These are phyloP conservation scores for Drosophila albomicans DNA, from an alignment of 1,140 invertebrate genomes.

Conservation along the genomic window DNA sequence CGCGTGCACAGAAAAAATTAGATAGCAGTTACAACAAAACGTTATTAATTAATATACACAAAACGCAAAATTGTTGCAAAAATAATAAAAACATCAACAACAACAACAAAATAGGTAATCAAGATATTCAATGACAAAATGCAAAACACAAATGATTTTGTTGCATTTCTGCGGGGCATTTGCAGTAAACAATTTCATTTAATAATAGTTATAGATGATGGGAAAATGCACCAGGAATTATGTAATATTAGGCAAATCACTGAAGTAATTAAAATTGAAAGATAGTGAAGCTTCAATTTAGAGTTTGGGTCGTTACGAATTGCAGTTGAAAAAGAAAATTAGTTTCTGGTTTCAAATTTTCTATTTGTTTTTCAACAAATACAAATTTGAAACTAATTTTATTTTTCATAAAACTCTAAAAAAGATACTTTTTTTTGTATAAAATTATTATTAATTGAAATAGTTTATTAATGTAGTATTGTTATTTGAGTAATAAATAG, in stretches of 20 bases:
- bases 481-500: too few species aligned
- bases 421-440: too few species aligned
- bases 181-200: constrained; percentile 45
- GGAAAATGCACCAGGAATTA: constrained; percentile 58
- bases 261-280: constrained; percentile 54
- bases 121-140: constrained; percentile 37
- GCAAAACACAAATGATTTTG: constrained; percentile 44
- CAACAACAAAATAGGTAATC: constrained; percentile 8
- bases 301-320: not conserved
- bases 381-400: too few species aligned
- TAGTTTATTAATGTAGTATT: too few species aligned
- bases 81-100: not conserved
- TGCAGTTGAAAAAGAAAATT: not conserved
- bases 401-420: too few species aligned
- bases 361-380: too few species aligned
- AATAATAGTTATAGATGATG: constrained; percentile 11
- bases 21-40: constrained; percentile 54
- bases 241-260: constrained; percentile 59
- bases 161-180: constrained; percentile 36
- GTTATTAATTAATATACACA: constrained; percentile 47
- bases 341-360: too few species aligned
- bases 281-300: not conserved
- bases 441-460: too few species aligned
- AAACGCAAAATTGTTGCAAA: constrained; percentile 7
- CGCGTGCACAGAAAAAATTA: constrained; percentile 19